Evolutionary conservation across 2,888 invertebrate genomes (phyloP), one percentile per base, ranked within the genome.

Genomic region (Pristionchus japonicus): DNA sequence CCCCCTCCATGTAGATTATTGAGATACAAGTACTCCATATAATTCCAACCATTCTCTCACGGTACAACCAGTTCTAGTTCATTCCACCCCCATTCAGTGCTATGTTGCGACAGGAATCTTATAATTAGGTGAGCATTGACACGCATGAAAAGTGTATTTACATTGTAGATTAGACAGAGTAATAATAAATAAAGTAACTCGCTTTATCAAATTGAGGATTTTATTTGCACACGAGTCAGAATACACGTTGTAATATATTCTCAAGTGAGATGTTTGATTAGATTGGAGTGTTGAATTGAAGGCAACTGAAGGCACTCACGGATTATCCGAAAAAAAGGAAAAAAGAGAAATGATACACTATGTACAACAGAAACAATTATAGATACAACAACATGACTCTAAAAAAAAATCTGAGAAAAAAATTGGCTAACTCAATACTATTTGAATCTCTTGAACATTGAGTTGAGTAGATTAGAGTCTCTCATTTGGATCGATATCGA

Each of bases 11-110:
- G 31, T n/a, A 74, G 6, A 74, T 40, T 74, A n/a, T 74, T 74
- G 74, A 74, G 40, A 74, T 74, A 74, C 74, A 74, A 74, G 74
- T 74, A 20, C n/a, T n/a, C 40, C 74, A 0, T 13, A 20, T 34
- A 40, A n/a, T 40, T 74, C 40, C 74, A 1, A 74, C 40, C 74
- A 40, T 74, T 74, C 20, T 34, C 40, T 37, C 43, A 74, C n/a
- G 74, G 74, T 74, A 74, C 74, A 74, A 74, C 43, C 20, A 74
- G 40, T 40, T n/a, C n/a, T 74, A 74, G 74, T 40, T 74, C 74
- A 74, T 74, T 74, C 74, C 74, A 74, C 40, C 40, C 74, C 3
- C n/a, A n/a, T 74, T 74, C 74, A 37, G 74, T 74, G 74, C 40
- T 74, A 74, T 40, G 17, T 40, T 74, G 40, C 6, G 70, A 70